These are phyloP conservation scores for Drosophila subquinaria DNA, from an alignment of 2,888 invertebrate species.

Conservation along the genomic window DNA sequence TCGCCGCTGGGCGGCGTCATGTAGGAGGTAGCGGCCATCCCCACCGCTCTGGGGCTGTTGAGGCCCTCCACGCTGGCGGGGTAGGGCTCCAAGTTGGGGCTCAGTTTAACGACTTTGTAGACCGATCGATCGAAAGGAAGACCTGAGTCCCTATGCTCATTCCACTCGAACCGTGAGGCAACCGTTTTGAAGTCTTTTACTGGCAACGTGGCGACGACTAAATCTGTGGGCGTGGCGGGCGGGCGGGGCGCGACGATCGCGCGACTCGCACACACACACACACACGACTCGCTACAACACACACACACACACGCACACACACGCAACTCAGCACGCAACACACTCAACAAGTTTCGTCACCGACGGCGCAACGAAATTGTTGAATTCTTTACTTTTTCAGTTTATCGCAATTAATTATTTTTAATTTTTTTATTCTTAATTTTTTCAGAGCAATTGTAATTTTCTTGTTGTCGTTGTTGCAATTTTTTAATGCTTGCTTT, in stretches of 20 bases:
- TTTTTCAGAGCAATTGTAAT: neutral
- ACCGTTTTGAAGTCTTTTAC: slow-evolving; percentile 85
- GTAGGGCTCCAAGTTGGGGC: slow-evolving; percentile 87
- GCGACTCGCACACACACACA: slow-evolving; percentile 31
- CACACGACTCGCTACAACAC: slow-evolving; percentile 16
- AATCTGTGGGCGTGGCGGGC: slow-evolving; percentile 45
- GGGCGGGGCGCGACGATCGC: slow-evolving; percentile 41
- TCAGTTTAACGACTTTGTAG: slow-evolving; percentile 86
- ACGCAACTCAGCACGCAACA: slow-evolving; percentile 16
- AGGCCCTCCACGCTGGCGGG: slow-evolving; percentile 87
- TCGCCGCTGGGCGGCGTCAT: slow-evolving; percentile 94
- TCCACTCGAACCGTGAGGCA: slow-evolving; percentile 86
- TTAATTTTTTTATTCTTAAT: neutral
- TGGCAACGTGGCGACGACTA: slow-evolving; percentile 75
- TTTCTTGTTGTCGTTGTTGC: slow-evolving; percentile 10
- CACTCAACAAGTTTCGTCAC: slow-evolving; percentile 64
- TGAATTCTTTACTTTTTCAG: neutral
- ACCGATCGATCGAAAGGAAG: slow-evolving; percentile 86
- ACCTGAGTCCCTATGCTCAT: slow-evolving; percentile 86
- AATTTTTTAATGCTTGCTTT: slow-evolving; percentile 1
- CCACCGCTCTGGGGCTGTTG: slow-evolving; percentile 89
- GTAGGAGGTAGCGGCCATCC: slow-evolving; percentile 98
- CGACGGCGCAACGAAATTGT: slow-evolving; percentile 52
- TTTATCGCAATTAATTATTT: slow-evolving; percentile 14
- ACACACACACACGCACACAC: slow-evolving; percentile 18